Conservation (phyloP, 1,140 invertebrate species). For the Platorchestia sp. region DNA sequence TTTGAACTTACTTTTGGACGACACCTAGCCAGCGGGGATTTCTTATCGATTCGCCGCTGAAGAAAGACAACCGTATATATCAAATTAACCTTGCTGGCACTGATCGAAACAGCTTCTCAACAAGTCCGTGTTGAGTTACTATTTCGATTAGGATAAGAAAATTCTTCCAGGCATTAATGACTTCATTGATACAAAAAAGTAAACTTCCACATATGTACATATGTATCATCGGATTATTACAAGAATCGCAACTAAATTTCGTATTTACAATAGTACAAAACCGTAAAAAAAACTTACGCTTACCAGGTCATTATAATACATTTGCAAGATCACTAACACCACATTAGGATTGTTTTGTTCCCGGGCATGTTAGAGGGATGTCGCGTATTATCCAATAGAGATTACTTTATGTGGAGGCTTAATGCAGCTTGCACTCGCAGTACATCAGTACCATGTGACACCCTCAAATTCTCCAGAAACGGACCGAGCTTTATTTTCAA, state of each 20-base stretch:
- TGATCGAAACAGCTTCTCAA: neutral
- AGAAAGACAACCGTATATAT: neutral
- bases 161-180: neutral
- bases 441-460: neutral
- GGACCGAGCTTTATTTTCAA: neutral
- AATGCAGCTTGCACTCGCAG: neutral
- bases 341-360: slow-evolving; percentile 25
- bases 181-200: slow-evolving; percentile 52
- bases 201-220: slow-evolving; percentile 42
- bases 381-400: neutral
- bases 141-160: neutral
- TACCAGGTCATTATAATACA: slow-evolving; percentile 36
- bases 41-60: no score
- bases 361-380: neutral
- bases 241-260: slow-evolving; percentile 29
- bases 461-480: neutral
- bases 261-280: slow-evolving; percentile 52
- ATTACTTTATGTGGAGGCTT: neutral
- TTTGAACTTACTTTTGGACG: no score
- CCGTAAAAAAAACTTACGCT: slow-evolving; percentile 35
- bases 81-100: neutral
- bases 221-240: slow-evolving; percentile 40
- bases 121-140: neutral
- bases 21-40: no score
- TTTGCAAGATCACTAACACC: neutral